phyloP scores from a whole-genome alignment of 2,113 vertebrate species.

The Potamarius usumacintae region DNA sequence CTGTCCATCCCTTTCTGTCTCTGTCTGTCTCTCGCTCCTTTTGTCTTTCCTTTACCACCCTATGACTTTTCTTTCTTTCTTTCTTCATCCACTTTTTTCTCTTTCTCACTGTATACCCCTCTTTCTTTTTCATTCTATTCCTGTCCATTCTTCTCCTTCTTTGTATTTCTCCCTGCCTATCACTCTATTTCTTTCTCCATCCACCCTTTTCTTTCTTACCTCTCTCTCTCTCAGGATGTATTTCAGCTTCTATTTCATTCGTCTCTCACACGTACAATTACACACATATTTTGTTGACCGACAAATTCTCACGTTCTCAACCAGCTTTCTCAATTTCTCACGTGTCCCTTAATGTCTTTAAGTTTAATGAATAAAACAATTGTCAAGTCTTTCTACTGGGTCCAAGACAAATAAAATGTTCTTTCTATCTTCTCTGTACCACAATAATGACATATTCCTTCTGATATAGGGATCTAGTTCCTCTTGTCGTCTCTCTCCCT shows the following conservation, averaged over 20 bases:
- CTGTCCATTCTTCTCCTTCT: not conserved
- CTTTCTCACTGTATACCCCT: not conserved
- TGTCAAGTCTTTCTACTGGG: not conserved
- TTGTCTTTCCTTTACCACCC: no score
- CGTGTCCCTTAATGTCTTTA: not conserved
- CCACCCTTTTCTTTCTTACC: not conserved
- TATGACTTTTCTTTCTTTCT: no score
- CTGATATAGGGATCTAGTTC: not conserved
- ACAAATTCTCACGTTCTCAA: not conserved
- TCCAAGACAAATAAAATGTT: not conserved
- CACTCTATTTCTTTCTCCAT: not conserved
- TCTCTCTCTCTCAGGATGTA: not conserved
- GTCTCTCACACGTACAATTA: not conserved
- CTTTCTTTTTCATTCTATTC: not conserved
- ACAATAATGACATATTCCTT: not conserved
- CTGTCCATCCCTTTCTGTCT: no score
- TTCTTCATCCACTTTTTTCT: not conserved
- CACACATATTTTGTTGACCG: no score
- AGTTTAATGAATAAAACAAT: not conserved
- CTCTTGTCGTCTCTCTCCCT: not conserved
- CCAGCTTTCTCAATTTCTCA: not conserved
- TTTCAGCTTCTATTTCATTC: no score
- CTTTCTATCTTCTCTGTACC: not conserved
- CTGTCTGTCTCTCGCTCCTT: no score
- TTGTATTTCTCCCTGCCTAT: not conserved